Evolutionary conservation across 2,888 invertebrate species (phyloP).

Genomic region (Chloroclystis v-ata): DNA sequence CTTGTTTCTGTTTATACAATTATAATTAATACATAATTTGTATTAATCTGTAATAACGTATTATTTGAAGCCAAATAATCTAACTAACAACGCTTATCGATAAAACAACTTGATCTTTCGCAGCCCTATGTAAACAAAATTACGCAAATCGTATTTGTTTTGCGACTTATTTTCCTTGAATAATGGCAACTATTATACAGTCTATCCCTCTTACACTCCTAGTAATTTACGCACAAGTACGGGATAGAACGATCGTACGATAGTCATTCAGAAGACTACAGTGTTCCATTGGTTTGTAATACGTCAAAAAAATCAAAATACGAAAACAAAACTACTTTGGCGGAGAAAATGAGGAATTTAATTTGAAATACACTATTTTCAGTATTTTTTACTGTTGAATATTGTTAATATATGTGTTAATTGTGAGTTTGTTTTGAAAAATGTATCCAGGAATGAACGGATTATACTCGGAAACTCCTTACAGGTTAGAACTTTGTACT

Average conservation of each 20-base stretch:
- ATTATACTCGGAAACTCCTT: conserved; percentile 60
- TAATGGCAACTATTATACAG: conserved; percentile 39
- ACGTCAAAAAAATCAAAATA: conserved; percentile 42
- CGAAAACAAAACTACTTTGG: conserved; percentile 49
- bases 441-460: conserved; percentile 69
- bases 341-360: conserved; percentile 44
- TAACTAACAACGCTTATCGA: conserved; percentile 29
- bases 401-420: conserved; percentile 33
- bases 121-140: conserved; percentile 36
- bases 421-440: conserved; percentile 34
- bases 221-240: conserved; percentile 31
- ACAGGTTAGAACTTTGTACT: conserved; percentile 60
- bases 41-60: no score
- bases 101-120: conserved; percentile 33
- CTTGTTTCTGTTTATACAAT: no score
- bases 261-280: conserved; percentile 41
- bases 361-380: conserved; percentile 32
- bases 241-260: conserved; percentile 65
- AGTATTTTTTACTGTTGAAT: conserved; percentile 33
- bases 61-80: neutral
- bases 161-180: conserved; percentile 26
- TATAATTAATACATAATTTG: no score
- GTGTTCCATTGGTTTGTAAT: conserved; percentile 41
- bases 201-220: conserved; percentile 38
- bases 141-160: conserved; percentile 33